Evolutionary conservation across 2,888 invertebrate genomes (phyloP).

Genomic region (Ornithoptera alexandrae): DNA sequence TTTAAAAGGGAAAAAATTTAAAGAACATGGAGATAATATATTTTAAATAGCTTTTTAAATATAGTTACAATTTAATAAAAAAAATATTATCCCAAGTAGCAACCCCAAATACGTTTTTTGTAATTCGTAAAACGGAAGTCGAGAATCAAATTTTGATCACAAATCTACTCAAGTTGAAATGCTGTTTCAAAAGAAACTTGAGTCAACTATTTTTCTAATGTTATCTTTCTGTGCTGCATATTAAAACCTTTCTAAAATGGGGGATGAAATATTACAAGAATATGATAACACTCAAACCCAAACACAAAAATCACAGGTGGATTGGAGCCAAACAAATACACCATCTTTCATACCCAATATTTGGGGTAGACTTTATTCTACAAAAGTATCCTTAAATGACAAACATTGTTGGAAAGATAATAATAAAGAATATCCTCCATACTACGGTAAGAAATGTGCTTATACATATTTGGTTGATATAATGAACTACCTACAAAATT

Average conservation of each 20-base stretch:
- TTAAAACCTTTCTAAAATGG: conserved; percentile 46
- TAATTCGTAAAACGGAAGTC: conserved; percentile 10
- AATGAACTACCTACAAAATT: conserved; percentile 16
- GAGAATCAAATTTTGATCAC: not conserved
- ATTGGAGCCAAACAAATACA: conserved; percentile 69
- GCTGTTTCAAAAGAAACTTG: conserved; percentile 6
- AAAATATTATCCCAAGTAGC: not conserved
- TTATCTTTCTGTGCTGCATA: not conserved
- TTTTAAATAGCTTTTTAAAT: too few species aligned
- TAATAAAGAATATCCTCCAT: conserved; percentile 50
- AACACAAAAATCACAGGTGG: conserved; percentile 70
- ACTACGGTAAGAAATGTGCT: conserved; percentile 54
- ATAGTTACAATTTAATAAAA: too few species aligned
- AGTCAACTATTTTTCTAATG: not conserved
- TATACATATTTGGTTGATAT: not conserved
- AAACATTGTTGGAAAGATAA: conserved; percentile 59
- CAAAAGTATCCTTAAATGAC: conserved; percentile 52
- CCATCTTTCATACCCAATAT: conserved; percentile 65
- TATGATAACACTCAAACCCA: conserved; percentile 69
- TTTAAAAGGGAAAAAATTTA: too few species aligned
- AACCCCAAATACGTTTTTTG: not conserved
- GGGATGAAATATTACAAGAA: conserved; percentile 50
- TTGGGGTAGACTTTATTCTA: conserved; percentile 78
- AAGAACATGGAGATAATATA: too few species aligned
- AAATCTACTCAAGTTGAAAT: conserved; percentile 10